Conservation (phyloP, 2,113 vertebrate genomes). For the Charadrius vociferus region DNA sequence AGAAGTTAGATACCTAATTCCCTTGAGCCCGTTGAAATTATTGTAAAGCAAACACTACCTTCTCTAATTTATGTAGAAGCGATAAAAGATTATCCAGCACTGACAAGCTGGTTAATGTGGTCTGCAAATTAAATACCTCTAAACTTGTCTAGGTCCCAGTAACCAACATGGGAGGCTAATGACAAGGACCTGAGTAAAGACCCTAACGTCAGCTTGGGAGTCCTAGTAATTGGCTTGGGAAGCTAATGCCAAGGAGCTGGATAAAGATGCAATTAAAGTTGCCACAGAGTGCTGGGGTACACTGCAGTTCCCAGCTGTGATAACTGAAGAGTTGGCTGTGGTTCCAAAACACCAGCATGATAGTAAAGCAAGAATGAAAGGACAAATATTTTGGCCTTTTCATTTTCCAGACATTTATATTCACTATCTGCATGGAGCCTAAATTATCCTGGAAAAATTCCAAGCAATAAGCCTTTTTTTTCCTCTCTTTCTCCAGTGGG, state of each 20-base stretch:
- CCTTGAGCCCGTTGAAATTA: not conserved
- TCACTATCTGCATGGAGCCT: conserved; percentile 16
- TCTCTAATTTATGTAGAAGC: not conserved
- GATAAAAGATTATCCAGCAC: not conserved
- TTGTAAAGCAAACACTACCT: not conserved
- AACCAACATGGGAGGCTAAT: not conserved
- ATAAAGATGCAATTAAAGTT: conserved; percentile 22
- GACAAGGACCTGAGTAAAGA: not conserved
- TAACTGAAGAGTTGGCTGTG: not conserved
- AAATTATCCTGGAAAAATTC: conserved; percentile 34
- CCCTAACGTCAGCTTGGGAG: not conserved
- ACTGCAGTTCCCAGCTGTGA: conserved; percentile 21
- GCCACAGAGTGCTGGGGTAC: not conserved
- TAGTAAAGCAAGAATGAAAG: conserved; percentile 17
- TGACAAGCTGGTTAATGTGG: not conserved
- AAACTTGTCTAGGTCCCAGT: not conserved
- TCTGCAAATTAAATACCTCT: not conserved
- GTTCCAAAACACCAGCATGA: conserved; percentile 8
- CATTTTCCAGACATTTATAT: conserved; percentile 30
- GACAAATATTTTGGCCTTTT: conserved; percentile 34
- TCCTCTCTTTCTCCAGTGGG: not conserved
- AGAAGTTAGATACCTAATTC: not conserved
- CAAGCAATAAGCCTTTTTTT: not conserved
- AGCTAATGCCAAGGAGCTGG: not conserved
- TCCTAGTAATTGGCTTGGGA: not conserved